Conservation (phyloP, 2,113 vertebrate species). For the Psophia crepitans region DNA sequence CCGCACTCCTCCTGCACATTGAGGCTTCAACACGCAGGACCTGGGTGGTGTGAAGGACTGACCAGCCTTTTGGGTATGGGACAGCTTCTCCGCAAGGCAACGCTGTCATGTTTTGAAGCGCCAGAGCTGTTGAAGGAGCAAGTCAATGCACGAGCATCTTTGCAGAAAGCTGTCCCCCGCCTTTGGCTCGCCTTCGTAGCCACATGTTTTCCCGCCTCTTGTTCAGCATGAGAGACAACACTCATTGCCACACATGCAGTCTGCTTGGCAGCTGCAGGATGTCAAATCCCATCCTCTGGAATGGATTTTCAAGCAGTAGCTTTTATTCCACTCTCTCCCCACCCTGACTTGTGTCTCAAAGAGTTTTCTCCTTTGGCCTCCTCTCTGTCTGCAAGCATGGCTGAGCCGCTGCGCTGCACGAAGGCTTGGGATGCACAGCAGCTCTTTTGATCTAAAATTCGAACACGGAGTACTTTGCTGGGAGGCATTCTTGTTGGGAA, state of each 20-base stretch:
- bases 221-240: background rate
- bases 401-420: background rate
- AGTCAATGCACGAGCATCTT: background rate
- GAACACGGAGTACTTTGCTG: background rate
- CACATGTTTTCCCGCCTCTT: background rate
- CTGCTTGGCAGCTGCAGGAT: conserved; percentile 57
- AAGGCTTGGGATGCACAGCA: background rate
- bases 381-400: background rate
- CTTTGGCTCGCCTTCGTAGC: background rate
- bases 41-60: background rate
- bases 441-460: conserved; percentile 39
- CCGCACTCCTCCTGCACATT: background rate
- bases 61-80: background rate
- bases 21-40: background rate
- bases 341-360: background rate
- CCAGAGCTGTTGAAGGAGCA: background rate
- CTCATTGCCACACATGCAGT: conserved; percentile 53
- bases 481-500: conserved; percentile 7
- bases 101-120: accelerated
- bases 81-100: background rate
- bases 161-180: background rate
- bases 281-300: conserved; percentile 60
- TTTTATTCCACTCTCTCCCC: background rate
- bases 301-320: conserved; percentile 52
- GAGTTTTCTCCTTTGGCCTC: conserved; percentile 42